phyloP scores from a whole-genome alignment of 2,888 invertebrate genomes.

The Calameuta pallipes region DNA sequence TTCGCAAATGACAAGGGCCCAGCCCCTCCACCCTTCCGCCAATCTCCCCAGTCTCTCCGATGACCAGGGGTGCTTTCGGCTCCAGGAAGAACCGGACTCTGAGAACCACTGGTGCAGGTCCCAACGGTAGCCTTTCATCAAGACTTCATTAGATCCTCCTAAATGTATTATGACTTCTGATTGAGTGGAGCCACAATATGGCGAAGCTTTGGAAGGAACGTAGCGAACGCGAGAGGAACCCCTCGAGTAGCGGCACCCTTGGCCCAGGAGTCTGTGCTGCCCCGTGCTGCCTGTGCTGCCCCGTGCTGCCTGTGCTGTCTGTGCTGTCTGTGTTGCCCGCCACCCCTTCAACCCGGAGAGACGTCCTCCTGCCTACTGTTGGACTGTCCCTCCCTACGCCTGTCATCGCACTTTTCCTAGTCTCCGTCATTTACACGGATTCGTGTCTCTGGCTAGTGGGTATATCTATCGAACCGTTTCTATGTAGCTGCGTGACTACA shows the following conservation, averaged over 20 bases:
- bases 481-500: not conserved
- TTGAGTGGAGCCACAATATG: conserved; percentile 60
- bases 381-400: conserved; percentile 7
- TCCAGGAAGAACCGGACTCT: not conserved
- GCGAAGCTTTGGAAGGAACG: conserved; percentile 14
- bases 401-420: conserved; percentile 20
- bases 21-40: not conserved
- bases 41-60: too few species aligned
- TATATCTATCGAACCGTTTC: conserved; percentile 17
- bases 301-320: not conserved
- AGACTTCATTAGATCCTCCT: conserved; percentile 65
- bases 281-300: too few species aligned
- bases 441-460: not conserved
- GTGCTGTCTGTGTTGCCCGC: too few species aligned
- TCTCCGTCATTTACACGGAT: not conserved
- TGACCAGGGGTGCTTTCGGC: not conserved
- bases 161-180: conserved; percentile 68
- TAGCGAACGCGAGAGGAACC: not conserved
- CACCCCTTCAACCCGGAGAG: too few species aligned
- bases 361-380: not conserved
- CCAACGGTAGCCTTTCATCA: conserved; percentile 62
- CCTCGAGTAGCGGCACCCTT: conserved; percentile 26
- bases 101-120: conserved; percentile 47
- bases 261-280: conserved; percentile 10
- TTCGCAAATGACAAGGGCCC: too few species aligned